Conservation (phyloP, 1,140 invertebrate species). For the Carcinoscorpius rotundicauda region DNA sequence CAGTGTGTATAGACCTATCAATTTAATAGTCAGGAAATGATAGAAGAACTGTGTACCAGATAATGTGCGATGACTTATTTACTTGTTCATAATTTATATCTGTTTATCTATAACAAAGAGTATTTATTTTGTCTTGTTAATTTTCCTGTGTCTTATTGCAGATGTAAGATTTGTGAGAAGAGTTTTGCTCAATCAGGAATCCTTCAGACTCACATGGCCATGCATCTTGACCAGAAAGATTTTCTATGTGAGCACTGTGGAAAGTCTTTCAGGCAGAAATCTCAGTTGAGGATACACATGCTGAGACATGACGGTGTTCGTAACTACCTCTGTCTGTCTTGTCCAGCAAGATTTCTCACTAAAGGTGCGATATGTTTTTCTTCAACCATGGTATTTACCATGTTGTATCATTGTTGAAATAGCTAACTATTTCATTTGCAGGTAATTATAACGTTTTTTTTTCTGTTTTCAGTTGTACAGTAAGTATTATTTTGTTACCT, state of each 20-base stretch:
- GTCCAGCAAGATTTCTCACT: slow-evolving; percentile 32
- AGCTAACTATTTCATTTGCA: no score
- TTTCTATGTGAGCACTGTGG: slow-evolving; percentile 37
- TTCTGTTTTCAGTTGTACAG: background rate
- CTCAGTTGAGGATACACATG: slow-evolving; percentile 33
- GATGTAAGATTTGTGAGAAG: slow-evolving; percentile 33
- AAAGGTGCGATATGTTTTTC: slow-evolving; percentile 25
- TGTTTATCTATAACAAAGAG: no score
- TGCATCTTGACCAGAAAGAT: slow-evolving; percentile 33
- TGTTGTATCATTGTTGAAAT: no score
- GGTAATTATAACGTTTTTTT: slow-evolving; percentile 5
- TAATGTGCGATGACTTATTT: no score
- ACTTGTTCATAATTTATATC: no score
- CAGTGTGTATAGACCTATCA: no score
- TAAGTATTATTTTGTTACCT: slow-evolving; percentile 7
- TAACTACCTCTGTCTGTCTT: slow-evolving; percentile 31
- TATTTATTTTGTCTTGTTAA: no score
- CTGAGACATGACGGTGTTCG: slow-evolving; percentile 32
- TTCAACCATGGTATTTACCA: no score
- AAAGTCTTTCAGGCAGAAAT: slow-evolving; percentile 36
- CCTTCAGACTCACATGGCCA: slow-evolving; percentile 34
- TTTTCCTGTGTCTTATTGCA: slow-evolving; percentile 11
- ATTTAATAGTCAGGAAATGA: no score
- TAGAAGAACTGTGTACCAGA: no score
- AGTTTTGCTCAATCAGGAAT: slow-evolving; percentile 34